These are phyloP conservation scores for Ovis aries DNA, from an alignment of 2,113 vertebrate genomes.

Conservation along the genomic window ARS-UI_Ramb_v3.0 NC_056054.1:149501501-149502000, in stretches of 20 bases:
- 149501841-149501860: not conserved
- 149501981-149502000: not conserved
- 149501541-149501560: not conserved
- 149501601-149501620: not conserved
- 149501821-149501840: not conserved
- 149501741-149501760: not conserved
- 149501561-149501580: not conserved
- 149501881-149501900: not conserved
- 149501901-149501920: not conserved
- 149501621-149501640: not conserved
- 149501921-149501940: not conserved
- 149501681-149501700: not conserved
- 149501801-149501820: not conserved
- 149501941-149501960: not conserved
- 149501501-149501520: not conserved
- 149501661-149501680: not conserved
- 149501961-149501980: not conserved
- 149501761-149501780: not conserved
- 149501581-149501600: not conserved
- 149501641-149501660: not conserved
- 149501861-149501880: not conserved
- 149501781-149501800: not conserved
- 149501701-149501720: not conserved
- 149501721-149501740: not conserved
- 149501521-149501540: not conserved